A percentile compares a stretch with the other conserved stretches of the same genome.
Evolutionary conservation across 2,888 invertebrate genomes (phyloP).

Genomic region (Catocala fraxini): DNA sequence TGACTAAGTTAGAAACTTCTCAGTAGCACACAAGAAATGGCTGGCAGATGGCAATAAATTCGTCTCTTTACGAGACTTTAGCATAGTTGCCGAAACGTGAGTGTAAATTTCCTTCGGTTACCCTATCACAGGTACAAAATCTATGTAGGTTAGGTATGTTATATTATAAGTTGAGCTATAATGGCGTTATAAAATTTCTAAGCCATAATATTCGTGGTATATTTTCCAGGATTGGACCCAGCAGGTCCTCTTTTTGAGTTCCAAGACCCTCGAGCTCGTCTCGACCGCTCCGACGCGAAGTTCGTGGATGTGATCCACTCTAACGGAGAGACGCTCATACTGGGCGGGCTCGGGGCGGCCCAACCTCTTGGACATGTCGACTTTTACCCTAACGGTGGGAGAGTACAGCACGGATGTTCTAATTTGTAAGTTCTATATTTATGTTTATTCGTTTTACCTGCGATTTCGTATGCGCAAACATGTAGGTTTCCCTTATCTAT

Average conservation of each 20-base stretch:
- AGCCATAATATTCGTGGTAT: neutral
- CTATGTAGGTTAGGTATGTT: too few species aligned
- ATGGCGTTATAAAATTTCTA: too few species aligned
- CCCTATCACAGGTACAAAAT: too few species aligned
- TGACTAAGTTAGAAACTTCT: too few species aligned
- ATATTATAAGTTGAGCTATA: too few species aligned
- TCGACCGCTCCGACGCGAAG: constrained; percentile 94
- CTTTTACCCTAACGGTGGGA: constrained; percentile 97
- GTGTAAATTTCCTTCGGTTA: too few species aligned
- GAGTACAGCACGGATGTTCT: constrained; percentile 97
- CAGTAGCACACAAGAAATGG: too few species aligned
- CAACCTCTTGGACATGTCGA: constrained; percentile 97
- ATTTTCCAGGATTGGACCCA: constrained; percentile 92
- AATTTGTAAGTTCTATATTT: constrained; percentile 87
- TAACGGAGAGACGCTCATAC: constrained; percentile 96
- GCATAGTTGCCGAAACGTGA: too few species aligned
- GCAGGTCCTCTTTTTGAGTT: constrained; percentile 97
- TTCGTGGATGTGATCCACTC: constrained; percentile 98
- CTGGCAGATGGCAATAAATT: too few species aligned
- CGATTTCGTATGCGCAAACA: too few species aligned
- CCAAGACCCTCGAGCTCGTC: constrained; percentile 94
- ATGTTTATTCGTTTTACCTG: too few species aligned
- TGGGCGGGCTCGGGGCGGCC: constrained; percentile 96
- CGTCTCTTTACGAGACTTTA: too few species aligned
- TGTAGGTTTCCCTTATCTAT: neutral